Base-by-base conservation (phyloP, 2,113 vertebrate species). In the Mesembrinibis cayennensis region DNA sequence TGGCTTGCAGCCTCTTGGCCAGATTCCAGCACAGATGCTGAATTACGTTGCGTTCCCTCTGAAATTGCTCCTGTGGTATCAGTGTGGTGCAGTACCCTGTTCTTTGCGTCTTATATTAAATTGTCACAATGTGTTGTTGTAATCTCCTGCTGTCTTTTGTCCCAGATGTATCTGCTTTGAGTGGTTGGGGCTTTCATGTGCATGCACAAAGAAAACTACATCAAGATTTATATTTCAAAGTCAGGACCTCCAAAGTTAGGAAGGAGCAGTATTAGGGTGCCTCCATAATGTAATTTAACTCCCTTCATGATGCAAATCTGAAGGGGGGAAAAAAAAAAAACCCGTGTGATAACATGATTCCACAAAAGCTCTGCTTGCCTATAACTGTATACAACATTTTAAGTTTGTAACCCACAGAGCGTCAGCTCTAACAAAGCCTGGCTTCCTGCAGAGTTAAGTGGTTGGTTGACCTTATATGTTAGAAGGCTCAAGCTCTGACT, bases 391-490 rank as follows among this genome's bases (percentile, higher is more conserved):
- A 95, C 96, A 96, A 40, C 89, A 80, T 82, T 95, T 94, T 61
- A 85, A 94, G 87, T 96, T 96, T 95, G 91, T 93, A 87, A 85
- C 84, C 84, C 87, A 72, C 78, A 38, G 93, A 95, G 95, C 73
- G 65, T 72, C 91, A 93, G 93, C 88, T 94, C 93, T 94, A 65
- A 91, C 92, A 96, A 96, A 97, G 92, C 85, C 58, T 80, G 74
- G 70, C 82, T 94, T 94, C 93, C 90, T 91, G 90, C 85, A 86
- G 96, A 94, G 92, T 95, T 96, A 96, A 97, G 95, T 94, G 85
- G 90, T 93, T 93, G 82, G 71, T 88, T 96, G 95, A 97, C 96
- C 96, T 96, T 70, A 10, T 32, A 17, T 91, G 62, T 96, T 95
- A 93, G 92, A 97, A 95, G 52, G 81, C 93, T 96, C 25, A 69